phyloP scores from a whole-genome alignment of 2,113 vertebrate genomes.

The Cochlearius cochlearius region DNA sequence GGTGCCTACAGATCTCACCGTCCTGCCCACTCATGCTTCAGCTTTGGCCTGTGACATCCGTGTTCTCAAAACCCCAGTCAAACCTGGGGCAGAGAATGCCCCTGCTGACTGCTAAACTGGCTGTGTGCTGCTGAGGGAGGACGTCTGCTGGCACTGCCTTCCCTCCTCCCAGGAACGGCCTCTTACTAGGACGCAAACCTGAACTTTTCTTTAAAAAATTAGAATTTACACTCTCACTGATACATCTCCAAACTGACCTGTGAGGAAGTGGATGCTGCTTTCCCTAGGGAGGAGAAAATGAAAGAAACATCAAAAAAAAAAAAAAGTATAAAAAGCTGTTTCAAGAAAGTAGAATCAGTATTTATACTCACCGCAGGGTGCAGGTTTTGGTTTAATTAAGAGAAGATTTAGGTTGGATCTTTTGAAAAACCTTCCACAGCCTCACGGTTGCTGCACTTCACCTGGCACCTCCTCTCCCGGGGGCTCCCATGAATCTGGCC shows the following conservation, averaged over 20 bases:
- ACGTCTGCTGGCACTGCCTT: background rate
- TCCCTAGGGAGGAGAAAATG: background rate
- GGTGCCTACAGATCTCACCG: background rate
- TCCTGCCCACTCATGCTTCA: accelerated
- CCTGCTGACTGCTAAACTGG: background rate
- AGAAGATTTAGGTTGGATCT: background rate
- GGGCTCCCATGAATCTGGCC: accelerated
- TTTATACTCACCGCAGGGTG: background rate
- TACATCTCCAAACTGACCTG: background rate
- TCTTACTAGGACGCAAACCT: background rate
- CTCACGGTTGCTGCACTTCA: background rate
- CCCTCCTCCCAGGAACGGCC: background rate
- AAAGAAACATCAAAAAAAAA: accelerated
- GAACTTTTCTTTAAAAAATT: background rate
- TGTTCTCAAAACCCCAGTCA: background rate
- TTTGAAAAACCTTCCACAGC: background rate
- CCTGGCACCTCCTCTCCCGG: background rate
- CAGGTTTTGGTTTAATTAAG: background rate
- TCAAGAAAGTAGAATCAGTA: background rate
- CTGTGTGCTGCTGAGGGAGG: background rate
- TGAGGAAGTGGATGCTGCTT: background rate
- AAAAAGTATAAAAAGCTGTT: background rate
- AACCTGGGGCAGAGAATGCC: background rate
- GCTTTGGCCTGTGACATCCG: background rate
- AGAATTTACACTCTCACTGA: background rate